Conservation (phyloP, 2,113 vertebrate species). For the Tyto alba region DNA sequence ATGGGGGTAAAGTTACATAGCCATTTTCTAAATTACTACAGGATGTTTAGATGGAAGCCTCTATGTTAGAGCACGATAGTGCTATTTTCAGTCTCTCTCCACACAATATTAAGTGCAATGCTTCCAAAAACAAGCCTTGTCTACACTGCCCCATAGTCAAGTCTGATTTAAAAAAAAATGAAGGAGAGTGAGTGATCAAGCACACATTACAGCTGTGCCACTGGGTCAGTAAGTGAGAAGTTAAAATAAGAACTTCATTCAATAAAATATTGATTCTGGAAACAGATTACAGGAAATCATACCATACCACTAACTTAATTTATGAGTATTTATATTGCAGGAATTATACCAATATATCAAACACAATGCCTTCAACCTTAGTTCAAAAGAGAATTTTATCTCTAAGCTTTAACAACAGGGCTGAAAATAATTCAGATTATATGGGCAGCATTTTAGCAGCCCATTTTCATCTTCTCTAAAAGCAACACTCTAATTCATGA, state of each 20-base stretch:
- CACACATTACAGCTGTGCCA: constrained; percentile 30
- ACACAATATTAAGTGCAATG: not conserved
- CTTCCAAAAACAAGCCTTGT: not conserved
- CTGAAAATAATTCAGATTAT: constrained; percentile 65
- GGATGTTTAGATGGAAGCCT: constrained; percentile 10
- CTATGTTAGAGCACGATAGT: not conserved
- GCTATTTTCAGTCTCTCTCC: not conserved
- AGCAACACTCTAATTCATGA: constrained; percentile 52
- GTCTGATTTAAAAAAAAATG: not conserved
- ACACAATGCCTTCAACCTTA: constrained; percentile 41
- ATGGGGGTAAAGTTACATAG: not conserved
- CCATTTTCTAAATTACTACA: constrained; percentile 29
- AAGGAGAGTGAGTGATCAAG: constrained; percentile 21
- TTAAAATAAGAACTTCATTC: constrained; percentile 61
- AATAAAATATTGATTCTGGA: constrained; percentile 65
- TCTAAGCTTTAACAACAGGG: constrained; percentile 51
- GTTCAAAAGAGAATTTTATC: constrained; percentile 62
- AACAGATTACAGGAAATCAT: constrained; percentile 62
- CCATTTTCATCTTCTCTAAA: constrained; percentile 66
- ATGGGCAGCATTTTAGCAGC: constrained; percentile 62
- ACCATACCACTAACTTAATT: constrained; percentile 52
- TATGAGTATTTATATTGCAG: constrained; percentile 60
- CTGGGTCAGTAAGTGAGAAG: constrained; percentile 58
- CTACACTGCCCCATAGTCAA: not conserved
- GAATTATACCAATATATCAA: constrained; percentile 58